Percentiles rank a stretch among this genome's conserved stretches.
Evolutionary conservation across 2,113 vertebrate genomes (phyloP).

Genomic region (Channa argus): DNA sequence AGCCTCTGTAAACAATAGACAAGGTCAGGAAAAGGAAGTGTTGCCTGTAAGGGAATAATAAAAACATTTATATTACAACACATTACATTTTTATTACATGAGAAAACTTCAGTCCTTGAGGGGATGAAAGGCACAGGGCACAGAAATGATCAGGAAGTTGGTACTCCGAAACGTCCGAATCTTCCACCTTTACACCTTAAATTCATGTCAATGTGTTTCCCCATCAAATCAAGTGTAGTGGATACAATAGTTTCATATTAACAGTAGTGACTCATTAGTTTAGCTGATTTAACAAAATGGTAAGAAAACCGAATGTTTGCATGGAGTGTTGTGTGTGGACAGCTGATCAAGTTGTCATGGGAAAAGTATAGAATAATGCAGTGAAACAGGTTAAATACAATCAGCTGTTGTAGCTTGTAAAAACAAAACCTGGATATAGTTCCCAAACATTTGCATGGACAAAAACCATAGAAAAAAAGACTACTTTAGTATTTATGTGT

Average conservation of each 20-base stretch:
- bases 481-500: constrained; percentile 7
- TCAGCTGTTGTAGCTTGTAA: constrained; percentile 16
- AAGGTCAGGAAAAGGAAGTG: constrained; percentile 9
- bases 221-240: constrained; percentile 12
- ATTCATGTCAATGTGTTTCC: not conserved
- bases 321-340: not conserved
- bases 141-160: constrained; percentile 21
- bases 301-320: not conserved
- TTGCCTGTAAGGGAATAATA: constrained; percentile 13
- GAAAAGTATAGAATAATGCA: constrained; percentile 3
- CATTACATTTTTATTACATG: constrained; percentile 3
- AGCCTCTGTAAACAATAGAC: constrained; percentile 44
- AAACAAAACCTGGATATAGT: constrained; percentile 30
- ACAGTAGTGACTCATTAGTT: constrained; percentile 27
- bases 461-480: not conserved
- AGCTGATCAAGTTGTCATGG: constrained; percentile 2
- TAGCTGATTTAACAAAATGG: constrained; percentile 8
- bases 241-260: constrained; percentile 8
- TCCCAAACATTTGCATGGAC: no score
- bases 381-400: constrained; percentile 31
- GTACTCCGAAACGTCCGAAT: constrained; percentile 9
- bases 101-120: constrained; percentile 20
- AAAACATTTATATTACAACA: not conserved
- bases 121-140: constrained; percentile 70
- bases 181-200: not conserved